phyloP scores from a whole-genome alignment of 2,888 invertebrate species.

The Meloe dianella region DNA sequence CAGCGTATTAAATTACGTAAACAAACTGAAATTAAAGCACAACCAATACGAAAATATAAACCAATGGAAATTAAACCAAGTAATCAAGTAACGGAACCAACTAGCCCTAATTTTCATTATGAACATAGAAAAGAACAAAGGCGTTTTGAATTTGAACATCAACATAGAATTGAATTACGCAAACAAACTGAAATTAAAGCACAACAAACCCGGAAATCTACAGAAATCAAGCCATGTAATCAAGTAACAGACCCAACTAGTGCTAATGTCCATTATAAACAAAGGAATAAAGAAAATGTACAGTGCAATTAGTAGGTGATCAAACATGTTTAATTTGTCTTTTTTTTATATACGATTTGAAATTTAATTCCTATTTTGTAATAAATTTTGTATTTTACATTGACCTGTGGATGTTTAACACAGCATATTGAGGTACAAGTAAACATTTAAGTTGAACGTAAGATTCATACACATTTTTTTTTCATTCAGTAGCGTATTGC shows the following conservation, averaged over 20 bases:
- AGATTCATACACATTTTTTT: too few relatives aligned
- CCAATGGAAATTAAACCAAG: constrained; percentile 64
- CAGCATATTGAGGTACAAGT: too few relatives aligned
- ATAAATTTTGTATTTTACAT: too few relatives aligned
- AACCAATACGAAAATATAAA: constrained; percentile 65
- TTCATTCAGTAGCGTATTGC: too few relatives aligned
- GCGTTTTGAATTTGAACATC: constrained; percentile 58
- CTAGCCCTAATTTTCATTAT: constrained; percentile 70
- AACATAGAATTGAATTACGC: constrained; percentile 62
- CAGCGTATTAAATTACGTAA: constrained; percentile 64
- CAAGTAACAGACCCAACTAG: constrained; percentile 70
- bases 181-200: constrained; percentile 68
- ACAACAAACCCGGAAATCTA: constrained; percentile 65
- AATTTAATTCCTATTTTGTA: too few relatives aligned
- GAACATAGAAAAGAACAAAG: constrained; percentile 58
- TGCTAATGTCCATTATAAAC: constrained; percentile 60
- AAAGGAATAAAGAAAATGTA: constrained; percentile 41
- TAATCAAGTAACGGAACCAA: constrained; percentile 67
- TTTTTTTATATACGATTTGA: background rate
- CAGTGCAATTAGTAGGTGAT: constrained; percentile 23
- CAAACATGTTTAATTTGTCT: background rate
- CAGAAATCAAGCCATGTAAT: constrained; percentile 63
- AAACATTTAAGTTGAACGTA: too few relatives aligned
- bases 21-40: constrained; percentile 67
- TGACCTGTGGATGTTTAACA: too few relatives aligned